Evolutionary conservation across 2,888 invertebrate species (phyloP).

Genomic region (Stegana nigrithorax): DNA sequence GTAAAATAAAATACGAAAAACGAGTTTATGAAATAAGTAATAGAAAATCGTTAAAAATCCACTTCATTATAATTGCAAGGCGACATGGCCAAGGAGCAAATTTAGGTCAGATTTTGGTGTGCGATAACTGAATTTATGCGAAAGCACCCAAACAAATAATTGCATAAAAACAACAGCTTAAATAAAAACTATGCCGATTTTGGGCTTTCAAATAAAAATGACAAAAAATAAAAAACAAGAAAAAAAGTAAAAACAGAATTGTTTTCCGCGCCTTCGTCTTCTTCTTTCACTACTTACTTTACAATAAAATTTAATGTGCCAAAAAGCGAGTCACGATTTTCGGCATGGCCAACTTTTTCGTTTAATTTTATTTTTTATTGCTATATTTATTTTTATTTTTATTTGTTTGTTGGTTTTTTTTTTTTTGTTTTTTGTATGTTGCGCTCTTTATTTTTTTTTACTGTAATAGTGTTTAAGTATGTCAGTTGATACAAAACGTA

Average conservation of each 20-base stretch:
- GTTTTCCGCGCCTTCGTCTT: neutral
- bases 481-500: neutral
- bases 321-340: conserved; percentile 7
- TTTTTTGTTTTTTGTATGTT: neutral
- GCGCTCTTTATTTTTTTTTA: neutral
- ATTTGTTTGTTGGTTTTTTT: neutral
- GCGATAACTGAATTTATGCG: conserved; percentile 1
- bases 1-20: too few relatives aligned
- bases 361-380: too few relatives aligned
- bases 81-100: neutral
- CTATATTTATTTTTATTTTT: too few relatives aligned
- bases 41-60: too few relatives aligned
- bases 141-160: neutral
- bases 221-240: neutral
- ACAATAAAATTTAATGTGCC: conserved; percentile 5
- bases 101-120: conserved; percentile 1
- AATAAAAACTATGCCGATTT: neutral
- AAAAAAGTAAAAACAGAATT: neutral
- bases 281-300: neutral
- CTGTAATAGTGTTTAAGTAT: neutral
- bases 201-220: neutral
- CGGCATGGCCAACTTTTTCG: too few relatives aligned
- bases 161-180: neutral
- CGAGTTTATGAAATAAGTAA: too few relatives aligned
- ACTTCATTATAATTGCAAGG: too few relatives aligned